Evolutionary conservation across 2,888 invertebrate genomes (phyloP), one percentile per base, ranked within the genome.

Genomic region (Drosophila paranaensis): DNA sequence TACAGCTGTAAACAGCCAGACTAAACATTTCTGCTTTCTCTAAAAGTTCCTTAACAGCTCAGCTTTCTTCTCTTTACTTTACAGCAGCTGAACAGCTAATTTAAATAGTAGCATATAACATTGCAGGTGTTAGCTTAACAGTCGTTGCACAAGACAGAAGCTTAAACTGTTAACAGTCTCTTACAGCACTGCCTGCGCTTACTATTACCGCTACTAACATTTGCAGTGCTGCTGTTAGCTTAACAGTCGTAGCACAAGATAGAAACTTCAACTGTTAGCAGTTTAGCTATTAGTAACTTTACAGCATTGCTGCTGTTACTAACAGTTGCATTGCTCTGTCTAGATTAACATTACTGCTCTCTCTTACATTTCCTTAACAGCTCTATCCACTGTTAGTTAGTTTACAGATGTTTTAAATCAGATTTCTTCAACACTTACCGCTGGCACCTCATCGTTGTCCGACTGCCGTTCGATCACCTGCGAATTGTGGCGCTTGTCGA

Each of bases 401-500:
- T 16, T 25, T 16, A 33, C 14, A 39, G 20, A n/a, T n/a, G n/a
- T n/a, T n/a, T n/a, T n/a, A n/a, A n/a, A n/a, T n/a, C 20, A 3
- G 20, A 53, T 42, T 11, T 20, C 13, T 48, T 39, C n/a, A 13
- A 10, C 13, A 93, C 94, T 94, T 94, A 98, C 97, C 93, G 95
- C 95, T 73, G 98, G 98, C 75, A 99, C 96, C 95, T 99, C 99
- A 89, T 97, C 96, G 93, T 98, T 98, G 91, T 99, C 99, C 43
- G 97, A 97, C 64, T 97, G 95, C 83, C 99, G 94, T 92, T 98
- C 98, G 74, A 95, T 95, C 89, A 99, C 96, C 94, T 99, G 99
- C 20, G 97, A 96, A 93, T 99, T 99, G 91, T 97, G 97, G 72
- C 96, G 95, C 90, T 96, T 96, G 87, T 98, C 97, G 94, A 99